These are phyloP conservation scores for Anastrepha obliqua DNA, from an alignment of 1,140 invertebrate genomes.

Conservation along the genomic window DNA sequence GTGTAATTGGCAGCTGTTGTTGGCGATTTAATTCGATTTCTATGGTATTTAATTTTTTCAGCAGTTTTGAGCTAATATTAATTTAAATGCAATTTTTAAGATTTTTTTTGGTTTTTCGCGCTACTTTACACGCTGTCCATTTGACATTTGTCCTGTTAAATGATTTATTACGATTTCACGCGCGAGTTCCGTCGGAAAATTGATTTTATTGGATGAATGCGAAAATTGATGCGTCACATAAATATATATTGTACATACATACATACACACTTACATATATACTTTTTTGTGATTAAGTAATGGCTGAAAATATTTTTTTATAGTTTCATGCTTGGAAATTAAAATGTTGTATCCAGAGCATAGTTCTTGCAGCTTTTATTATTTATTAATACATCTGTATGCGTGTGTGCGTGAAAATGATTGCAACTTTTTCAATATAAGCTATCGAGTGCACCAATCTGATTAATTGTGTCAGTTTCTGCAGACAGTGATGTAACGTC, in stretches of 20 bases:
- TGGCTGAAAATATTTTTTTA: neutral
- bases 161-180: constrained; percentile 20
- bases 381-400: neutral
- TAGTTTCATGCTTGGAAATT: neutral
- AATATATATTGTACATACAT: too few relatives aligned
- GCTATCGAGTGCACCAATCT: neutral
- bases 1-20: neutral
- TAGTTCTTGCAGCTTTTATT: neutral
- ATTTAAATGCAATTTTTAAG: neutral
- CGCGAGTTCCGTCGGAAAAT: neutral
- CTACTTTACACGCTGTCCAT: neutral
- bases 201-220: neutral
- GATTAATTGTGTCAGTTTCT: constrained; percentile 23
- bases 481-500: neutral
- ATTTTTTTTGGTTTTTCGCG: neutral
- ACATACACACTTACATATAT: too few relatives aligned
- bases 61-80: neutral
- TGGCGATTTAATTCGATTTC: constrained; percentile 7
- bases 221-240: neutral
- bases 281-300: neutral
- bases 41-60: neutral
- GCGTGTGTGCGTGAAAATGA: neutral
- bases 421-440: too few relatives aligned
- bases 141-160: neutral
- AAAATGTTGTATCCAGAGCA: too few relatives aligned